Base-by-base conservation (phyloP, 35 echinoderm and acorn worm genomes). In the Acanthaster planci region DNA sequence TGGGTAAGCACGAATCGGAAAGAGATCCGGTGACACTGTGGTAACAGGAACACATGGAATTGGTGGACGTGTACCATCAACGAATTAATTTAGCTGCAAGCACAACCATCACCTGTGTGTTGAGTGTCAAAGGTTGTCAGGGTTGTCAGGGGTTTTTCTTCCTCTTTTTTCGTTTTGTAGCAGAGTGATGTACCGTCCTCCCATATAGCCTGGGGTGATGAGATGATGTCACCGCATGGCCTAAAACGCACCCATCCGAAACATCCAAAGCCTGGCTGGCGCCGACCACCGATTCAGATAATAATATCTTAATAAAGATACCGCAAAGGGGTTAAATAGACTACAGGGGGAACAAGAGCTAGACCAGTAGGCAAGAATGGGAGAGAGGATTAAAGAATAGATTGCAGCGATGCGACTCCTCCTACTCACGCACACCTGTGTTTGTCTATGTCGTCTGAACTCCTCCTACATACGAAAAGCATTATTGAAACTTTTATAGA, bases 231-330 rank as follows among this genome's bases (percentile, higher is more conserved):
- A 72, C 42, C 12, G 42, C 42, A 4, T 47, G 12, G 42, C 42
- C 42, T 12, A 47, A 29, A 34, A 72, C 34, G 64, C 64, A 72
- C 18, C 64, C 64, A 72, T 72, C 64, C 64, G 34, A 26, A 72
- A 72, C 64, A 34, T 72, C 8, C 34, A 72, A 34, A 72, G 64
- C 64, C 64, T 72, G n/a, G 64, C 64, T 72, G 64, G 64, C 64
- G 64, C 64, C 64, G 18, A 72, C 14, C 19, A 72, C 64, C 64
- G 26, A 72, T 72, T 72, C 64, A 29, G 26, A 72, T 72, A 72
- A 72, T 72, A 72, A 72, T 72, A 34, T 72, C 34, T 72, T 72
- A 72, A 72, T 72, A 72, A 72, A 72, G 64, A 72, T 72, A 72
- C 64, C 23, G 34, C 12, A 29, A 10, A 72, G 29, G 34, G 64